Percentiles rank a stretch among this genome's conserved stretches.
phyloP scores from a whole-genome alignment of 2,797 vertebrate species.

The Acanthis flammea region DNA sequence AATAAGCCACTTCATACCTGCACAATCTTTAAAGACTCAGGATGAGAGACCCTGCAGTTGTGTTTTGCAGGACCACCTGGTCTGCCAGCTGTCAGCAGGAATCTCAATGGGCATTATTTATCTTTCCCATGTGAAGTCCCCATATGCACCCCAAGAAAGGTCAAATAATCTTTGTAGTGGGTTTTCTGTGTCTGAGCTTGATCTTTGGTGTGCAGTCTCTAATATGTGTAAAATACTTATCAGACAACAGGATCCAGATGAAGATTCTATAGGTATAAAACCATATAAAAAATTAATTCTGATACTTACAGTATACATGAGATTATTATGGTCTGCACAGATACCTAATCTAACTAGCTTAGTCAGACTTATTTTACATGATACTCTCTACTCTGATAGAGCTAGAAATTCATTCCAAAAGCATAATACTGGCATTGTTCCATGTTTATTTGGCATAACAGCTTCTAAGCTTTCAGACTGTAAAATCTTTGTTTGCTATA shows the following conservation, averaged over 20 bases:
- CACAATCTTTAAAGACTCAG: neutral
- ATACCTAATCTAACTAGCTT: neutral
- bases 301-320: neutral
- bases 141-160: neutral
- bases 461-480: neutral
- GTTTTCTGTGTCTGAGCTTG: neutral
- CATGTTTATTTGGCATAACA: neutral
- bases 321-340: neutral
- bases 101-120: neutral
- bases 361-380: neutral
- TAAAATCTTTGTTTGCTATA: neutral
- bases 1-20: neutral
- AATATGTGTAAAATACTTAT: neutral
- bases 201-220: neutral
- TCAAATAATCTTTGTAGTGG: neutral
- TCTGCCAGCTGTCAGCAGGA: neutral
- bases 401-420: neutral
- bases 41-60: neutral
- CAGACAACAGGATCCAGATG: neutral
- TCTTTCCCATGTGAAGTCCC: neutral
- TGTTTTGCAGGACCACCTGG: neutral
- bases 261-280: neutral
- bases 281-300: neutral
- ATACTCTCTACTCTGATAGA: neutral
- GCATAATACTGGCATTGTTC: neutral